phyloP scores from a whole-genome alignment of 1,140 invertebrate genomes.

The Andricus grossulariae region DNA sequence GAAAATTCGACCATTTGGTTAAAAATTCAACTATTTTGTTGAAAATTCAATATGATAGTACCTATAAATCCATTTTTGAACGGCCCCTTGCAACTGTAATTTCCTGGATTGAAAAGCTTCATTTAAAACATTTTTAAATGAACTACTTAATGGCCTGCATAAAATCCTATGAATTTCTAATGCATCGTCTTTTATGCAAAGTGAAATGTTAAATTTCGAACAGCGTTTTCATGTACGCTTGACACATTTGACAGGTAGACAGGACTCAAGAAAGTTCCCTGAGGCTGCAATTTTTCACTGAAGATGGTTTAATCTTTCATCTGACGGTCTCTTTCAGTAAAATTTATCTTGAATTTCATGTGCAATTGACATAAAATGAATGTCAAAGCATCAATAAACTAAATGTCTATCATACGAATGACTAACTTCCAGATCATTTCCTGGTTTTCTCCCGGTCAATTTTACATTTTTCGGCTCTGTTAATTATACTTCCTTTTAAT shows the following conservation, averaged over 20 bases:
- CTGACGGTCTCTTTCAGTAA: background rate
- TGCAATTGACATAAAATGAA: slow-evolving; percentile 2
- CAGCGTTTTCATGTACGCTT: slow-evolving; percentile 12
- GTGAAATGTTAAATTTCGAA: slow-evolving; percentile 15
- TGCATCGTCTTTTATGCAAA: slow-evolving; percentile 20
- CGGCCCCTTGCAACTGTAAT: no score
- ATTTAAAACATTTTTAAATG: no score
- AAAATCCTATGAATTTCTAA: background rate
- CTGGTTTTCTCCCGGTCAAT: no score
- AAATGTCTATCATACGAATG: no score
- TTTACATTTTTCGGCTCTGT: background rate
- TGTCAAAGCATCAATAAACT: no score
- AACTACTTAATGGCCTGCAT: no score
- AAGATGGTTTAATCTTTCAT: slow-evolving; percentile 12
- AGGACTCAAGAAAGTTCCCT: slow-evolving; percentile 24
- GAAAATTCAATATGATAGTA: no score
- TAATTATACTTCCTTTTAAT: background rate
- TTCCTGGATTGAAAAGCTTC: no score
- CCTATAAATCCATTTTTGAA: no score
- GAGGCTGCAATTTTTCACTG: slow-evolving; percentile 12
- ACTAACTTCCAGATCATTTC: no score
- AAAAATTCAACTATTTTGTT: no score
- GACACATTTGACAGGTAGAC: slow-evolving; percentile 19
- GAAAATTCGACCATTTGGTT: no score
- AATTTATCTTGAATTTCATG: background rate